These are phyloP conservation scores for Zosterops lateralis DNA, from an alignment of 2,113 vertebrate genomes.

Conservation along the genomic window DNA sequence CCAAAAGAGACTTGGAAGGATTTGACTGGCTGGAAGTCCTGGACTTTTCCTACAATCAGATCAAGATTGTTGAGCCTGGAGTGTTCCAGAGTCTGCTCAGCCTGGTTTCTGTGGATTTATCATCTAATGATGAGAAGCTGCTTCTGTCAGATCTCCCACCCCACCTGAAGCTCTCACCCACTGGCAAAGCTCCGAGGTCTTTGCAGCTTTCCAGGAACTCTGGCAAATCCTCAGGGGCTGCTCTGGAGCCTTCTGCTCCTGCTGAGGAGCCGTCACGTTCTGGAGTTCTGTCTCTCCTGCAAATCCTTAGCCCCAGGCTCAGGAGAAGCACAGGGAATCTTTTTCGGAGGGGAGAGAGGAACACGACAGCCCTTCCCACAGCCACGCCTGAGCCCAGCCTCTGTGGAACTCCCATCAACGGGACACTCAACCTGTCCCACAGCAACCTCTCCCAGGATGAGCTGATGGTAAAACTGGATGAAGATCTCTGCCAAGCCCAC, in stretches of 20 bases:
- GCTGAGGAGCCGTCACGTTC: fast-evolving
- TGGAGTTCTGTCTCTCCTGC: not conserved
- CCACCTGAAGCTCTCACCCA: not conserved
- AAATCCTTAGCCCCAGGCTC: not conserved
- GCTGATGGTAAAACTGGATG: not conserved
- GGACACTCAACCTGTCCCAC: not conserved
- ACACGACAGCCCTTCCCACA: not conserved
- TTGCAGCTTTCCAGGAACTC: not conserved
- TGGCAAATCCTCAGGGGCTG: not conserved
- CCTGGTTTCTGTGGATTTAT: conserved; percentile 16
- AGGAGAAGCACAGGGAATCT: not conserved
- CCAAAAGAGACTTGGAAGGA: conserved; percentile 11
- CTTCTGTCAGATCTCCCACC: not conserved
- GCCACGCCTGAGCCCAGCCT: fast-evolving
- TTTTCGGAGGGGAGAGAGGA: not conserved
- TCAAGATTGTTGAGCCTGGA: not conserved
- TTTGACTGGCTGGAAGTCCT: not conserved
- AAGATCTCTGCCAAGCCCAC: not conserved
- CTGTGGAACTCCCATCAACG: not conserved
- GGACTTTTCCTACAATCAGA: conserved; percentile 26
- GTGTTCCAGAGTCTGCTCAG: not conserved
- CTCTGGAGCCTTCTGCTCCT: not conserved
- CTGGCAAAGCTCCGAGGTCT: not conserved
- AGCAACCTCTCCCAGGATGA: not conserved
- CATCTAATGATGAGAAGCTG: conserved; percentile 3